phyloP scores from a whole-genome alignment of 2,113 vertebrate genomes.

The Diadophis punctatus region DNA sequence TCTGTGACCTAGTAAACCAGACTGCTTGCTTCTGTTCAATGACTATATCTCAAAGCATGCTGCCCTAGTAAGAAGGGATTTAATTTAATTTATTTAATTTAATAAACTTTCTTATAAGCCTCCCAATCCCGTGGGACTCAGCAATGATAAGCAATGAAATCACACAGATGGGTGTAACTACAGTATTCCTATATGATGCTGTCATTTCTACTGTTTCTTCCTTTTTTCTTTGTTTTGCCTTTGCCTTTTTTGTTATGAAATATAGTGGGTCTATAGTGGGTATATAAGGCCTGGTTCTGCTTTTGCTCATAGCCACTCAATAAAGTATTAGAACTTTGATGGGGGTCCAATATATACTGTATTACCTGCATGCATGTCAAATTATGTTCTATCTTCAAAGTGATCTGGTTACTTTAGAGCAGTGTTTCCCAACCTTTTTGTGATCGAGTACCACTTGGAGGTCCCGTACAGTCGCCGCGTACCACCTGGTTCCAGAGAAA shows the following conservation, averaged over 20 bases:
- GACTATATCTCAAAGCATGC: background rate
- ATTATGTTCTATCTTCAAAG: background rate
- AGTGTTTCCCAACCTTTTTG: too few species aligned
- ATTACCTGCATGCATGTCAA: background rate
- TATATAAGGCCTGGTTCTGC: background rate
- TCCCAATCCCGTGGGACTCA: too few species aligned
- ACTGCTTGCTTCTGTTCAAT: background rate
- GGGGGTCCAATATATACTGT: background rate
- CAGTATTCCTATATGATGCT: background rate
- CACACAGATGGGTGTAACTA: background rate
- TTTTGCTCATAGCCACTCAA: background rate
- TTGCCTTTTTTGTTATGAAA: background rate
- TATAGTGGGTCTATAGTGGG: background rate
- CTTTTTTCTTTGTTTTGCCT: background rate
- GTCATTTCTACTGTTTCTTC: background rate
- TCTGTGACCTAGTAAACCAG: background rate
- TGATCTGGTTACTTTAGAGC: background rate
- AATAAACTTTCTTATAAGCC: too few species aligned
- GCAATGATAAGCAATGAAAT: background rate
- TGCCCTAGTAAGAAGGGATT: background rate
- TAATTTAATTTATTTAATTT: too few species aligned
- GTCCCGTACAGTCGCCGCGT: too few species aligned
- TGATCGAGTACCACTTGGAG: too few species aligned
- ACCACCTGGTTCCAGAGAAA: too few species aligned
- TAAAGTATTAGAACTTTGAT: background rate